Conservation (phyloP, 2,888 invertebrate species). For the Tryphoninae sp. region DNA sequence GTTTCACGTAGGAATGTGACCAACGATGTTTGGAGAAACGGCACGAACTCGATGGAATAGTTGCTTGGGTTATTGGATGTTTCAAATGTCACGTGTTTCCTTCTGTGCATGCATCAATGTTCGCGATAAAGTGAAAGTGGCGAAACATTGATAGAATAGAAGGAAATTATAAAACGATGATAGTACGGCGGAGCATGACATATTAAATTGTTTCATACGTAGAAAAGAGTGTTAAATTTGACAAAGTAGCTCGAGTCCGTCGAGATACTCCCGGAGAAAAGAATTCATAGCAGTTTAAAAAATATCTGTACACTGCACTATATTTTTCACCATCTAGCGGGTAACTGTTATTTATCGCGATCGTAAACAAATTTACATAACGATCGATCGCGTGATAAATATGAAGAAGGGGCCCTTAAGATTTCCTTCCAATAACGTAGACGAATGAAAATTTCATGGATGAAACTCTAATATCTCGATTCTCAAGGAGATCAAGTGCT, state of each 20-base stretch:
- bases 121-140: not conserved
- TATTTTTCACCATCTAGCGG: not conserved
- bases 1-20: slow-evolving; percentile 25
- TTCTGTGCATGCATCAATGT: not conserved
- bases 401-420: not conserved
- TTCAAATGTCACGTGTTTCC: not conserved
- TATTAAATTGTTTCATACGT: not conserved
- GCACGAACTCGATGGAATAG: not conserved
- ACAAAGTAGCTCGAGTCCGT: not conserved
- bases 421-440: not conserved
- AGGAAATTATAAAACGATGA: slow-evolving; percentile 21
- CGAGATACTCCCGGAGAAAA: not conserved
- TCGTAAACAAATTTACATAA: not conserved
- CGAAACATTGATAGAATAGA: slow-evolving; percentile 18
- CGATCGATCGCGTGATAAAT: not conserved
- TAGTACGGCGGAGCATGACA: not conserved
- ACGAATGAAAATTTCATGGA: not conserved
- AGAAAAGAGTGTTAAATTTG: not conserved
- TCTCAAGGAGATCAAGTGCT: slow-evolving; percentile 32
- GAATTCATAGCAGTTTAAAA: not conserved
- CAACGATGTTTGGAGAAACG: slow-evolving; percentile 1
- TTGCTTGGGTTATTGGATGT: slow-evolving; percentile 45
- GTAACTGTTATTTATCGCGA: not conserved
- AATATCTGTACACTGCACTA: not conserved
- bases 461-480: not conserved